A percentile compares a stretch with the other conserved stretches of the same genome.
Conservation (phyloP, 2,888 invertebrate genomes). For the Galerucella nymphaeae region DNA sequence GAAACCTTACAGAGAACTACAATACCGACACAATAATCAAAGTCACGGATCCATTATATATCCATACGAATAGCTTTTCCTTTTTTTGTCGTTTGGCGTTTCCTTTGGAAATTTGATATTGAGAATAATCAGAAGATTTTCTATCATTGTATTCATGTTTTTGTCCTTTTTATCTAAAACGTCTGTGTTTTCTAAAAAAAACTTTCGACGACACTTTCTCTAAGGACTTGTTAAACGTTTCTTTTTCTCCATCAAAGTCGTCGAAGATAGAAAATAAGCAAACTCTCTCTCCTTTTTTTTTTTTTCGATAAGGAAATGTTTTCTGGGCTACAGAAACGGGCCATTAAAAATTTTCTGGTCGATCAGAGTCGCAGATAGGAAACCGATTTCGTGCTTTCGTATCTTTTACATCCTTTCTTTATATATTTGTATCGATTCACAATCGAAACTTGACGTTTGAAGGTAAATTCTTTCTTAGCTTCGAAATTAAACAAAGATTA, state of each 20-base stretch:
- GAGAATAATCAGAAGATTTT: neutral
- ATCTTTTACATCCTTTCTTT: slow-evolving; percentile 8
- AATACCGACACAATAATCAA: slow-evolving; percentile 1
- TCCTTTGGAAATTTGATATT: neutral
- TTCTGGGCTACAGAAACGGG: slow-evolving; percentile 15
- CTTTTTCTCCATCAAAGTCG: slow-evolving; percentile 6
- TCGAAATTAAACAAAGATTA: neutral
- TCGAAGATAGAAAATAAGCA: slow-evolving; percentile 2
- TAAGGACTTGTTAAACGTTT: slow-evolving; percentile 10
- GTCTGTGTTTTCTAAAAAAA: neutral
- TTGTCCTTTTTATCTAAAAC: neutral
- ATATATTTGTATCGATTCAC: neutral
- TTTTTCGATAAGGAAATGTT: slow-evolving; percentile 28
- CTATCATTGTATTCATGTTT: neutral
- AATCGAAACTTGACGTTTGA: neutral
- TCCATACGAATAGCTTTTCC: neutral
- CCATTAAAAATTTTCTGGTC: slow-evolving; percentile 27
- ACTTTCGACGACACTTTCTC: slow-evolving; percentile 1
- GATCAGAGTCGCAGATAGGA: slow-evolving; percentile 14
- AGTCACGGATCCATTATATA: neutral
- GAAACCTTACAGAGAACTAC: neutral
- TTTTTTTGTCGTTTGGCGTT: neutral
- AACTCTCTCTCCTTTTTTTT: neutral
- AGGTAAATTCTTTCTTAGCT: neutral
- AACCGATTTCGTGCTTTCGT: neutral